Percentiles rank a stretch among this genome's conserved stretches.
These are phyloP conservation scores for Parnassius apollo DNA, from an alignment of 2,888 invertebrate species.

Conservation along the genomic window DNA sequence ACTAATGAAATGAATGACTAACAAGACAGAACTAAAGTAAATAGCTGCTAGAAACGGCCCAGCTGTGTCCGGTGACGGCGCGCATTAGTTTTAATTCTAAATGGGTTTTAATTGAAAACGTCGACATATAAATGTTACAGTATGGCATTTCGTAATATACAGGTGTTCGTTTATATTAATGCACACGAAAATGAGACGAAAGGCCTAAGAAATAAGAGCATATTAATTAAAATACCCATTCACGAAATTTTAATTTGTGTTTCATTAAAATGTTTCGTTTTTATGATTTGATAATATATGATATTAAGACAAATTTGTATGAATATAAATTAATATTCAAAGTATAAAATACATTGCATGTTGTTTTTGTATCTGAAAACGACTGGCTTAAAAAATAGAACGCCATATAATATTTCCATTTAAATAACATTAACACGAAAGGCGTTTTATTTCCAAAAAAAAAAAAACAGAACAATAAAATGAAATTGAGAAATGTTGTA, in stretches of 20 bases:
- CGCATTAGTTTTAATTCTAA: slow-evolving; percentile 76
- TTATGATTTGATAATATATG: too few species aligned
- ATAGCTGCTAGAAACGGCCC: slow-evolving; percentile 72
- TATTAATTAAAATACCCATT: not conserved
- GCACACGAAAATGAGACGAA: too few species aligned
- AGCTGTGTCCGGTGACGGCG: slow-evolving; percentile 75
- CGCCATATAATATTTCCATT: too few species aligned
- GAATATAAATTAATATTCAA: too few species aligned
- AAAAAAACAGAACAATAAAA: not conserved
- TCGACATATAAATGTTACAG: slow-evolving; percentile 53
- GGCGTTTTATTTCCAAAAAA: too few species aligned
- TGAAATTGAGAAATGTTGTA: not conserved
- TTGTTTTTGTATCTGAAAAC: too few species aligned
- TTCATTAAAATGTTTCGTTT: too few species aligned
- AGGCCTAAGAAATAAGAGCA: too few species aligned
- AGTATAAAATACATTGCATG: too few species aligned
- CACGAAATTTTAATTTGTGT: not conserved
- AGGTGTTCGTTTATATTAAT: slow-evolving; percentile 26
- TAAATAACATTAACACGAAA: too few species aligned
- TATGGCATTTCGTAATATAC: slow-evolving; percentile 47
- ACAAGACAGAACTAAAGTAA: slow-evolving; percentile 78
- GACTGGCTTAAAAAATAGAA: too few species aligned
- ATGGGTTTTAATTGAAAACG: slow-evolving; percentile 76
- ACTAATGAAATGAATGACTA: slow-evolving; percentile 80
- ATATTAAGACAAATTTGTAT: too few species aligned